Percentiles rank a stretch among this genome's conserved stretches.
Conservation (phyloP, 2,113 vertebrate species). For the Thryonomys swinderianus region DNA sequence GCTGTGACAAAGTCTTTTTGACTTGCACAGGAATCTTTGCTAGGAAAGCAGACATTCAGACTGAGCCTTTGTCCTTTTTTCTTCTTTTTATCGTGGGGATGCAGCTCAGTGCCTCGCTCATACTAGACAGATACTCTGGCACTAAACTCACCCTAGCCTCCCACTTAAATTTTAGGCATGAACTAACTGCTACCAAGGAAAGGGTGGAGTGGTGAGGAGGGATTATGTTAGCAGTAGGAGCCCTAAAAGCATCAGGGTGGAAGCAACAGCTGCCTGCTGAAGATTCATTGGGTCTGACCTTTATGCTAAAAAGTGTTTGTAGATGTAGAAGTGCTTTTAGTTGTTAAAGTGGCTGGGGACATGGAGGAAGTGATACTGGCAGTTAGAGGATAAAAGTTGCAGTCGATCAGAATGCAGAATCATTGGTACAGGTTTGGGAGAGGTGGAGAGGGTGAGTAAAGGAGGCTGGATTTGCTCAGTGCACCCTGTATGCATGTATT, state of each 20-base stretch:
- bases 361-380: neutral
- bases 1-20: neutral
- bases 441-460: neutral
- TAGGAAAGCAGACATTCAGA: slow-evolving; percentile 1
- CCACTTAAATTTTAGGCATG: neutral
- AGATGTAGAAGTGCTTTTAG: slow-evolving; percentile 12
- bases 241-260: neutral
- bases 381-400: neutral
- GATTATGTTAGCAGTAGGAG: neutral
- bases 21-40: neutral
- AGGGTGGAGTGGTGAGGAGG: neutral
- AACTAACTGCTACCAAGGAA: neutral
- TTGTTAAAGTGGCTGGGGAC: neutral
- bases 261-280: neutral
- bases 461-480: neutral
- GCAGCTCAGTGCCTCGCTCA: neutral
- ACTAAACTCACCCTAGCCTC: neutral
- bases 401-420: neutral
- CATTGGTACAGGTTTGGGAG: neutral
- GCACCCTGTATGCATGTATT: neutral
- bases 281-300: neutral
- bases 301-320: slow-evolving; percentile 15
- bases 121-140: neutral
- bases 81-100: neutral
- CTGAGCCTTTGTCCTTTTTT: neutral